Conservation (phyloP, 2,113 vertebrate species). For the Poicephalus gulielmi region DNA sequence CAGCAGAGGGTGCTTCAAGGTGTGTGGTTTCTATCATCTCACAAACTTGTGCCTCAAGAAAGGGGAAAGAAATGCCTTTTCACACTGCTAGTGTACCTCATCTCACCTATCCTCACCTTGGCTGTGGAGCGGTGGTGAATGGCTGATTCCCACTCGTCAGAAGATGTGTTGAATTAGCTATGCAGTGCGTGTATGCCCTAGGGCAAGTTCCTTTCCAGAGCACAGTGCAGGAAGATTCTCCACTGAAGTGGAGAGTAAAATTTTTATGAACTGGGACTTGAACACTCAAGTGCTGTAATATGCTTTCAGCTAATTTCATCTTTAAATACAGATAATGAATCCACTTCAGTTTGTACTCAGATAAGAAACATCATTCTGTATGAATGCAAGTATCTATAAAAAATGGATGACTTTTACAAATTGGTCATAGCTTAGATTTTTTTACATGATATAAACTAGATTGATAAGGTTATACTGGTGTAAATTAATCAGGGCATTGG, state of each 20-base stretch:
- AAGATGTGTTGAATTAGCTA: constrained; percentile 5
- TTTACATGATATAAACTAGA: background rate
- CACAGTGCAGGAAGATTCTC: background rate
- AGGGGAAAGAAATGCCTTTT: background rate
- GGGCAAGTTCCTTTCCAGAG: constrained; percentile 23
- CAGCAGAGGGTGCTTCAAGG: background rate
- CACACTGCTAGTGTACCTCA: fast-evolving
- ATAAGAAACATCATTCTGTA: background rate
- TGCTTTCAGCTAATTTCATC: constrained; percentile 53
- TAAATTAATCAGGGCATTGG: background rate
- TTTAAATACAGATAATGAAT: constrained; percentile 58
- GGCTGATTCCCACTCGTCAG: background rate
- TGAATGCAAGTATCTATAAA: background rate
- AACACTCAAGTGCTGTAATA: constrained; percentile 40
- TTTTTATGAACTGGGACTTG: constrained; percentile 57
- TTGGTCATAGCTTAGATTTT: background rate
- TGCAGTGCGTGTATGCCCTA: background rate
- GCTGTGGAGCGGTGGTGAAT: background rate
- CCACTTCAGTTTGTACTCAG: constrained; percentile 20
- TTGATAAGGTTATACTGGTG: background rate
- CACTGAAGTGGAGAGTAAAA: constrained; percentile 45
- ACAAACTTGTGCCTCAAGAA: background rate
- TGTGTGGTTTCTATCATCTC: background rate
- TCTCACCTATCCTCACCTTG: background rate
- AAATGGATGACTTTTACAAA: background rate